phyloP scores from a whole-genome alignment of 2,888 invertebrate genomes.

The Thymelicus acteon region DNA sequence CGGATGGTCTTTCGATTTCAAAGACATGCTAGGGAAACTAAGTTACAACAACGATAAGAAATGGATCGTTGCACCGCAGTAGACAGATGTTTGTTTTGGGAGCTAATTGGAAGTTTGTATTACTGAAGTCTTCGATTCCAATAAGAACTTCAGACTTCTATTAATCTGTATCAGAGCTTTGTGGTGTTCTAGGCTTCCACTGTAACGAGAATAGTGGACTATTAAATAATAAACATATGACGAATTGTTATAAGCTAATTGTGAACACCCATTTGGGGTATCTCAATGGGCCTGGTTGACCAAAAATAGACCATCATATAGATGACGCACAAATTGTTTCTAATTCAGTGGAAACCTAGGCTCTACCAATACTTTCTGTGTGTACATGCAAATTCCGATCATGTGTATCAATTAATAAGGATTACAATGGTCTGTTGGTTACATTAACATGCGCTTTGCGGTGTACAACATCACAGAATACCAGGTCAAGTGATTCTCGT shows the following conservation, averaged over 20 bases:
- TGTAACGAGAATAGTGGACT: too few relatives aligned
- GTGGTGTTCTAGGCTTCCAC: too few relatives aligned
- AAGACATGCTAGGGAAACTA: too few relatives aligned
- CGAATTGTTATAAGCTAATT: not conserved
- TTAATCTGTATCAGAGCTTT: too few relatives aligned
- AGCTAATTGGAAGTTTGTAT: too few relatives aligned
- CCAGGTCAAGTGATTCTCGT: not conserved
- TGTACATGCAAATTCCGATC: not conserved
- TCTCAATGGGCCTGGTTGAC: not conserved
- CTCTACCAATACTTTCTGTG: not conserved
- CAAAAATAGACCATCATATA: constrained; percentile 17
- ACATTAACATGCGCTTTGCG: not conserved
- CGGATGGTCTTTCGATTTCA: too few relatives aligned
- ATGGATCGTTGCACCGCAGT: too few relatives aligned
- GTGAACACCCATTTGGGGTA: not conserved
- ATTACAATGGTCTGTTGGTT: not conserved
- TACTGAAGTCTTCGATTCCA: too few relatives aligned
- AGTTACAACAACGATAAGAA: too few relatives aligned
- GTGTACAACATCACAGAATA: not conserved
- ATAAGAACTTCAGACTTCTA: too few relatives aligned
- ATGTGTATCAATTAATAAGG: not conserved
- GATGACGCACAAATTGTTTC: constrained; percentile 23
- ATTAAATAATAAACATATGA: too few relatives aligned
- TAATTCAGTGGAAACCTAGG: constrained; percentile 27
- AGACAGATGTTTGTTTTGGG: too few relatives aligned